Evolutionary conservation across 2,797 vertebrate genomes (phyloP).

Genomic region (Chanos chanos): DNA sequence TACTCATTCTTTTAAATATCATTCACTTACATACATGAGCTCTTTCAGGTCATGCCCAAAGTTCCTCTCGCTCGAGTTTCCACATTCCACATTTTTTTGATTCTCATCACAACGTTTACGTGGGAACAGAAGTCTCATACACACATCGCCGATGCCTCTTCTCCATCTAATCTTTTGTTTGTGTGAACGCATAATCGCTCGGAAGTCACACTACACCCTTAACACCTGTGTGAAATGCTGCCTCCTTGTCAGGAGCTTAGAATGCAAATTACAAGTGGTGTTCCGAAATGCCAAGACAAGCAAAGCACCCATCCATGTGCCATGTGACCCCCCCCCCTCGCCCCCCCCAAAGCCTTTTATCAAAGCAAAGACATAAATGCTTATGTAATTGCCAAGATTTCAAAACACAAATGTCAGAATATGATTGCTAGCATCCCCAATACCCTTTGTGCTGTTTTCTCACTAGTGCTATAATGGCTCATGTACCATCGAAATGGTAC

Average conservation of each 20-base stretch:
- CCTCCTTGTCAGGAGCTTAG: conserved; percentile 27
- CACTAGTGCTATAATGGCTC: too few species aligned
- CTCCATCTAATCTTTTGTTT: conserved; percentile 33
- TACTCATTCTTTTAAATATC: too few species aligned
- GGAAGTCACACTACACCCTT: conserved; percentile 23
- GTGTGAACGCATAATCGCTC: conserved; percentile 40
- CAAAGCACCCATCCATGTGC: conserved; percentile 7
- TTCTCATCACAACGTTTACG: too few species aligned
- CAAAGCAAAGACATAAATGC: conserved; percentile 18
- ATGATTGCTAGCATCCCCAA: not conserved
- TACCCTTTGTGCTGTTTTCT: too few species aligned
- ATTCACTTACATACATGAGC: too few species aligned
- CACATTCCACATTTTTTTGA: too few species aligned
- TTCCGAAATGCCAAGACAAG: conserved; percentile 39
- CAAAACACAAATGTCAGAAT: conserved; percentile 35
- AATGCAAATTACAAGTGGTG: conserved; percentile 38
- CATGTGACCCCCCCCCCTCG: not conserved
- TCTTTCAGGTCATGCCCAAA: too few species aligned
- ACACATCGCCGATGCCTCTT: conserved; percentile 1
- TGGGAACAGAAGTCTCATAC: too few species aligned
- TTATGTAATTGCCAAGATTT: conserved; percentile 31
- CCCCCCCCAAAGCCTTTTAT: conserved; percentile 26
- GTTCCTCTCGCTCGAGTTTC: too few species aligned
- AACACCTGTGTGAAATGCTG: conserved; percentile 37
- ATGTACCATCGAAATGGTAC: too few species aligned